Base-by-base conservation (phyloP, 64 coral and sea anemone genomes). In the Cladopsammia gracilis region DNA sequence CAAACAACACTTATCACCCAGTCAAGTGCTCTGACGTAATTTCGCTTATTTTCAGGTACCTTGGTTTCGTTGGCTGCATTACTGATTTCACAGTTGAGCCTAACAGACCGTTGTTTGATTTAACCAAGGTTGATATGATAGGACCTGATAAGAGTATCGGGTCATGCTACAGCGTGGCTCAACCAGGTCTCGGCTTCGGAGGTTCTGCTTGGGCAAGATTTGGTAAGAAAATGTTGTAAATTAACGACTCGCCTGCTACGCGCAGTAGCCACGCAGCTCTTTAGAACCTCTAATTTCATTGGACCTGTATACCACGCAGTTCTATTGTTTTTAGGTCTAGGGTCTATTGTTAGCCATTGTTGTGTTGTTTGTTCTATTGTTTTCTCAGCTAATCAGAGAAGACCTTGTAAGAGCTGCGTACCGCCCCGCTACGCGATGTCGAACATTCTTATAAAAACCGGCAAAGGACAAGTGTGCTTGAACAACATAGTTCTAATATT, bases 201-300 rank as follows among this genome's bases (percentile, higher is more conserved):
- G 91, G 87, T 42, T 87, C 95, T 19, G 59, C 91, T 10, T 96
- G 91, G 95, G 49, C 76, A 22, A 87, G 73, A 73, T 96, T 96
- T 78, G 88, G 95, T 93, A 86, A 87, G 91, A 73, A 18, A 7
- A 58, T 61, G 53, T 19, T 58, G 8, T 59, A 19, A 23, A 46
- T 34, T 34, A 34, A 56, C 22, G 5, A 22, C 71, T 24, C 20
- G 34, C 34, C 34, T 34, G 2, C 34, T 34, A 34, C 34, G 34
- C 2, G 34, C n/a, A n/a, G n/a, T n/a, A n/a, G n/a, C n/a, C n/a
- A n/a, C n/a, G n/a, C n/a, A n/a, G n/a, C n/a, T n/a, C n/a, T n/a
- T n/a, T n/a, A n/a, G n/a, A n/a, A n/a, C n/a, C n/a, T n/a, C n/a
- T n/a, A n/a, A n/a, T n/a, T n/a, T n/a, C n/a, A n/a, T n/a, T n/a